Evolutionary conservation across 2,888 invertebrate genomes (phyloP).

Genomic region (Biston betularia): DNA sequence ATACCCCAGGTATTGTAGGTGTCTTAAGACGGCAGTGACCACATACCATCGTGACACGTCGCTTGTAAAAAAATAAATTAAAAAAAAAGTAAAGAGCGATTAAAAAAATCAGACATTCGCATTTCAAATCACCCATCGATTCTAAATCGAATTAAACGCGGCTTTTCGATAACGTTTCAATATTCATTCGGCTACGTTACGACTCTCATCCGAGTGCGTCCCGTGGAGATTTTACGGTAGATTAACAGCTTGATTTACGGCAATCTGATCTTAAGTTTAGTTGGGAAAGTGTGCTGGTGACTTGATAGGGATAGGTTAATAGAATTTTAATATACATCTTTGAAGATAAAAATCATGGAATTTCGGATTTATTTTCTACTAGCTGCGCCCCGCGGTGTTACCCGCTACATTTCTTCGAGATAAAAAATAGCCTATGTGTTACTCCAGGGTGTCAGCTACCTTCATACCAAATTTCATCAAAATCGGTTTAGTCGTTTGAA

Average conservation of each 20-base stretch:
- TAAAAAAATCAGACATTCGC: neutral
- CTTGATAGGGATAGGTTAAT: conserved; percentile 4
- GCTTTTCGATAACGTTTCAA: conserved; percentile 24
- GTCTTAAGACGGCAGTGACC: no score
- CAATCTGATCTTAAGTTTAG: conserved; percentile 27
- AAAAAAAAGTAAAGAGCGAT: no score
- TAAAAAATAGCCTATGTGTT: no score
- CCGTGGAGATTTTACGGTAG: conserved; percentile 29
- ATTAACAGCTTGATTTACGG: conserved; percentile 26
- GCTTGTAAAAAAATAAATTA: no score
- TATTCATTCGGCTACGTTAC: conserved; percentile 30
- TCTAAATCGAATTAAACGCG: conserved; percentile 13
- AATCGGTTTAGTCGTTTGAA: no score
- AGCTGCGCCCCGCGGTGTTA: no score
- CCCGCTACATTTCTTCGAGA: no score
- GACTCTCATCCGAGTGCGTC: conserved; percentile 17
- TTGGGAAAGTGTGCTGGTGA: conserved; percentile 3
- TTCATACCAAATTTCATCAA: no score
- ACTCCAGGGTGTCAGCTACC: no score
- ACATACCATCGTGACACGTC: no score
- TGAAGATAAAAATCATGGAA: neutral
- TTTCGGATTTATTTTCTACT: neutral
- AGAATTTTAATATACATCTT: conserved; percentile 13
- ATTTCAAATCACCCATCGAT: conserved; percentile 6
- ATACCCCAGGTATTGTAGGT: no score